phyloP scores from a whole-genome alignment of 1,140 invertebrate genomes.

The Drosophila auraria region DNA sequence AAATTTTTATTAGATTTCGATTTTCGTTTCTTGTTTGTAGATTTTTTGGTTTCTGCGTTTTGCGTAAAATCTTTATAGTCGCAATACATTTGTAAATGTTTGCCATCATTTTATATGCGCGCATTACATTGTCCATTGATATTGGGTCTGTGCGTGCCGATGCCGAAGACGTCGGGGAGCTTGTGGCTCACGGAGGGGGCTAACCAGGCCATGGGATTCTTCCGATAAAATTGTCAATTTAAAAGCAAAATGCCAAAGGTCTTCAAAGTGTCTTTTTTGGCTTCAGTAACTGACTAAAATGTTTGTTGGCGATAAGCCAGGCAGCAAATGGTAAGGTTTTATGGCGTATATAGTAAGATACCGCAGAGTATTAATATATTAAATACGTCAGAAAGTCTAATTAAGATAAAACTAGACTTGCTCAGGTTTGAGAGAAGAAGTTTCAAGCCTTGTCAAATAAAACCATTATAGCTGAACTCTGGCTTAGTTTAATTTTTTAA shows the following conservation, averaged over 20 bases:
- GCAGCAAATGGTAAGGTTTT: background rate
- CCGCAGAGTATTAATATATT: too few species aligned
- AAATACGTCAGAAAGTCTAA: background rate
- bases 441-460: too few species aligned
- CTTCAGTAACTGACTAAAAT: background rate
- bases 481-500: too few species aligned
- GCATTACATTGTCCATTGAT: constrained; percentile 45
- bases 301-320: background rate
- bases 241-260: constrained; percentile 13
- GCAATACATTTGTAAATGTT: constrained; percentile 75
- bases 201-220: constrained; percentile 1
- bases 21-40: constrained; percentile 44
- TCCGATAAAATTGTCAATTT: constrained; percentile 42
- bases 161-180: constrained; percentile 10
- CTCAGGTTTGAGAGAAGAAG: too few species aligned
- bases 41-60: constrained; percentile 13
- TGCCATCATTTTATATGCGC: constrained; percentile 62
- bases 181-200: background rate
- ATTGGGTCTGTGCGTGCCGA: constrained; percentile 41
- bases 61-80: constrained; percentile 74
- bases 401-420: too few species aligned
- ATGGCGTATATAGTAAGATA: background rate
- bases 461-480: too few species aligned
- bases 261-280: background rate
- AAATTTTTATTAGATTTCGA: constrained; percentile 81